phyloP scores from a whole-genome alignment of 1,140 invertebrate species.

The Colletes latitarsis region DNA sequence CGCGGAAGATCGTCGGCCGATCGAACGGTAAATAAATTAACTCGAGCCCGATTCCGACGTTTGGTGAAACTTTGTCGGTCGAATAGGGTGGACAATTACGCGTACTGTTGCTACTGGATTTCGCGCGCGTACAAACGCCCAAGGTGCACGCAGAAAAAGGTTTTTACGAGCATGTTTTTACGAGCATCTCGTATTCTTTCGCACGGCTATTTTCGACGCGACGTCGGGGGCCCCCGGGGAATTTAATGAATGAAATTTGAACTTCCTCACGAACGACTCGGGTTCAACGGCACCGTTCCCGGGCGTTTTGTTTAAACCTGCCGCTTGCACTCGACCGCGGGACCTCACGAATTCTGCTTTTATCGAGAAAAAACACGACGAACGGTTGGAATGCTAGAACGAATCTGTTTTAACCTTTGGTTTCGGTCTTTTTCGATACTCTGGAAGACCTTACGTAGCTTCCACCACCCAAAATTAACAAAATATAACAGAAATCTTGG shows the following conservation, averaged over 20 bases:
- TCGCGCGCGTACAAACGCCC: slow-evolving; percentile 33
- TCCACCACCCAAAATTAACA: too few relatives aligned
- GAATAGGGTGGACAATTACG: background rate
- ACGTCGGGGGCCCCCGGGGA: slow-evolving; percentile 21
- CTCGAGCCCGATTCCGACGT: too few relatives aligned
- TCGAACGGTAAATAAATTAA: too few relatives aligned
- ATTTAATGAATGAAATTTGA: slow-evolving; percentile 58
- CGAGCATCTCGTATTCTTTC: slow-evolving; percentile 49
- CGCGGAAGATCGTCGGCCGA: background rate
- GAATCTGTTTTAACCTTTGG: too few relatives aligned
- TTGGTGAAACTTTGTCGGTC: too few relatives aligned
- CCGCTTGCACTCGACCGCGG: background rate
- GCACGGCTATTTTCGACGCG: slow-evolving; percentile 48
- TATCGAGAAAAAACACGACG: background rate
- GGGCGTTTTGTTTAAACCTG: background rate
- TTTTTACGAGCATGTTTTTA: slow-evolving; percentile 49
- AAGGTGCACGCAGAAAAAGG: slow-evolving; percentile 20
- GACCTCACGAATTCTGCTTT: background rate
- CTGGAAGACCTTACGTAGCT: too few relatives aligned
- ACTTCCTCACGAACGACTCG: slow-evolving; percentile 23
- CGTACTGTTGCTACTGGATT: background rate
- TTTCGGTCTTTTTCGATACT: too few relatives aligned
- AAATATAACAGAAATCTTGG: too few relatives aligned
- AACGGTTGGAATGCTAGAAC: too few relatives aligned
- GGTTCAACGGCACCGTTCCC: slow-evolving; percentile 44